Conservation (phyloP, 2,797 vertebrate species). For the Megaceryle alcyon region DNA sequence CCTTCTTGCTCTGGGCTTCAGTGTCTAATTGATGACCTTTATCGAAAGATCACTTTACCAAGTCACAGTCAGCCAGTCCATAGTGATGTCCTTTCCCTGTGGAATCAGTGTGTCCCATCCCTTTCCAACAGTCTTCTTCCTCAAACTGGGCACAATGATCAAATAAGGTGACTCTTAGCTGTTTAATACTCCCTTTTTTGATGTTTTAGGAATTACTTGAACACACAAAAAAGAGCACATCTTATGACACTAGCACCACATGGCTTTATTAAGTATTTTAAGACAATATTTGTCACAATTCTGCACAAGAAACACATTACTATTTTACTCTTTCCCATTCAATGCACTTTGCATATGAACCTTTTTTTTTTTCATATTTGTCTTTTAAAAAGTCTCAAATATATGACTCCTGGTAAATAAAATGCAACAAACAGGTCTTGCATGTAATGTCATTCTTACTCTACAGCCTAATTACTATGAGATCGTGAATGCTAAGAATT, state of each 20-base stretch:
- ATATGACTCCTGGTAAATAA: background rate
- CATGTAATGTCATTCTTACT: background rate
- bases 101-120: background rate
- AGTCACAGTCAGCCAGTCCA: background rate
- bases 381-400: background rate
- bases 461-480: background rate
- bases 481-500: background rate
- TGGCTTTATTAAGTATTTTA: background rate
- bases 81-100: background rate
- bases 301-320: background rate
- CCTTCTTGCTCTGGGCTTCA: background rate
- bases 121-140: background rate
- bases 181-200: background rate
- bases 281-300: accelerated
- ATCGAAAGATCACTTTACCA: background rate
- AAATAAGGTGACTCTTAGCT: background rate
- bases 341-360: background rate
- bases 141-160: background rate
- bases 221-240: background rate
- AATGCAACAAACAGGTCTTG: background rate
- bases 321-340: background rate
- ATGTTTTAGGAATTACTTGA: background rate
- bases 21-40: background rate
- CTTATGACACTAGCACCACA: background rate
- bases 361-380: background rate